A percentile compares a stretch with the other conserved stretches of the same genome.
Evolutionary conservation across 2,113 vertebrate genomes (phyloP).

Genomic region (Cairina moschata): DNA sequence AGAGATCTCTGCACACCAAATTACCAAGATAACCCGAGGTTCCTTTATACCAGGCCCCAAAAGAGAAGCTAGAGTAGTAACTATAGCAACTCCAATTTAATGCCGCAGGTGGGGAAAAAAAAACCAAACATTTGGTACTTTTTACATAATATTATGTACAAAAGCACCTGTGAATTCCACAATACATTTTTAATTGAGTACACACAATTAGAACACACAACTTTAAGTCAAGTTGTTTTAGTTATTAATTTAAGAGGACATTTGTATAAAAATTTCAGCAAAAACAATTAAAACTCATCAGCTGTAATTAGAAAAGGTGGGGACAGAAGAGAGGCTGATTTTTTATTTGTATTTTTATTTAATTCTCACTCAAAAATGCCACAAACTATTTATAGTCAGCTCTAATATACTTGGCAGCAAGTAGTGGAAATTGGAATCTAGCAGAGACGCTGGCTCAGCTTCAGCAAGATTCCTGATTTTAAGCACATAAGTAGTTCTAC

Average conservation of each 20-base stretch:
- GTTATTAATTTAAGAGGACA: background rate
- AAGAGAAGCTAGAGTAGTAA: background rate
- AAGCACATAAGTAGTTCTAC: conserved; percentile 35
- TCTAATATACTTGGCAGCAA: conserved; percentile 48
- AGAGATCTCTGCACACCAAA: background rate
- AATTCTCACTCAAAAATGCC: conserved; percentile 39
- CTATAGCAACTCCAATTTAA: background rate
- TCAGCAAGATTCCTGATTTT: conserved; percentile 48
- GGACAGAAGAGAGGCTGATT: background rate
- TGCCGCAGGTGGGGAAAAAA: background rate
- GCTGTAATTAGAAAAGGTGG: background rate
- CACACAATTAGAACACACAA: background rate
- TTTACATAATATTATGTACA: background rate
- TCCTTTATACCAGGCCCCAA: background rate
- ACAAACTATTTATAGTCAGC: conserved; percentile 51
- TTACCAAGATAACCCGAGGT: background rate
- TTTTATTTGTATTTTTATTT: background rate
- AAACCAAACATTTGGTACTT: background rate
- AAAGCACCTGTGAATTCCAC: background rate
- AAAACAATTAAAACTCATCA: background rate
- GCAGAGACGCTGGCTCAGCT: conserved; percentile 22
- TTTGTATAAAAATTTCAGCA: background rate
- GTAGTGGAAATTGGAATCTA: conserved; percentile 43
- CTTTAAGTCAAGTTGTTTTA: background rate
- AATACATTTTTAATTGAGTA: background rate